Base-by-base conservation (phyloP, 92 coral and sea anemone genomes). In the Epizoanthus stellaris region DNA sequence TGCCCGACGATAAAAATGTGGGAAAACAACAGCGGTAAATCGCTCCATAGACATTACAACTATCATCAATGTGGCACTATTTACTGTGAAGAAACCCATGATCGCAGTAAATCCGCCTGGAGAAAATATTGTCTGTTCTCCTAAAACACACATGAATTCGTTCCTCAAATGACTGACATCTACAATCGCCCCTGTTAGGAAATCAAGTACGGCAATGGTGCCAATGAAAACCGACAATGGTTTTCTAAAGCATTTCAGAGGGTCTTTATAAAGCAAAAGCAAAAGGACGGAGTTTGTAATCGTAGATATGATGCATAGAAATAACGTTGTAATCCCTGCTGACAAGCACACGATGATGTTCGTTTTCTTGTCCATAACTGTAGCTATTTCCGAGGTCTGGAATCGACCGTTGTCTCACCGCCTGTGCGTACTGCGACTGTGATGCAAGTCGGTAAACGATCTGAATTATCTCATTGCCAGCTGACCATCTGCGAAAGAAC, bases 81-180 rank as follows among this genome's bases (percentile, higher is more conserved):
- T 66, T 9, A 66, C 70, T 19, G 70, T 66, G 36, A 66, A 66
- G 16, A 66, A 66, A 3, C 39, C 70, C 70, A 66, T 25, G 13
- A 66, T 30, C 7, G 36, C 70, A 15, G 70, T 66, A 11, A 66
- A 66, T 14, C 14, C 70, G 6, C 70, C 70, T 14, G 70, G 70
- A 10, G 70, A 23, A 34, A 39, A 39, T 14, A 9, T 10, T 23
- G 70, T 9, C 14, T 30, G 4, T 11, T 66, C 70, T 66, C 70
- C 70, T 0, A 66, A 9, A 39, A 66, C 17, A 16, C 70, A 66
- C 70, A 66, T 23, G 16, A 66, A 30, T 30, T 66, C 39, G 14
- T 66, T 66, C 43, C 70, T 66, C 70, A 66, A 66, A 66, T 66
- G 70, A 7, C 70, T 39, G 42, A 23, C 70, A 15, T 66, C 70